Base-by-base conservation (phyloP, 1,140 invertebrate genomes). In the Drosophila melanica region DNA sequence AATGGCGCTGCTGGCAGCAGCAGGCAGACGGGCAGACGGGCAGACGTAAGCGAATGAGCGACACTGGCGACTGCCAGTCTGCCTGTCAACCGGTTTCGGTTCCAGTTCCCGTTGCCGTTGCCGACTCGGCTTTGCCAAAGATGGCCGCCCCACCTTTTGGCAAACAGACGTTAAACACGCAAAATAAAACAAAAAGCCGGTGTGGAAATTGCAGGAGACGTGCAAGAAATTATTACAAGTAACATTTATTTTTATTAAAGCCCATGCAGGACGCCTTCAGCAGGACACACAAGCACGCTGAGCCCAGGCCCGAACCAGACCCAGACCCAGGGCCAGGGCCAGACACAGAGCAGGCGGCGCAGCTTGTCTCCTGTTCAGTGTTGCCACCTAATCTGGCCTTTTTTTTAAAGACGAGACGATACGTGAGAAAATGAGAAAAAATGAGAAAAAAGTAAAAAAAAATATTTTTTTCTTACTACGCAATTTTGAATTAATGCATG, bases 211-310 rank as follows among this genome's bases (percentile, higher is more conserved):
- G 74, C 81, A 20, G 51, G 74, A 75, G 82, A 86, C 82, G 82
- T 86, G 81, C 78, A 75, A 69, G 70, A 86, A 86, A 85, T 85
- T 86, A 85, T 85, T 75, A 86, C 70, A 78, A 81, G 81, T 75
- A 86, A 86, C 82, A 86, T 86, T 87, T 87, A 87, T 86, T 87
- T 87, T 87, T 86, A 86, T 86, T 86, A 86, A 86, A 86, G 82
- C 66, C 44, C 62, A 51, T 50, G 60, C 66, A 59, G 65, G 60
- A 57, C 33, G 59, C 62, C 62, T 33, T 55, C 59, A 51, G 62
- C 64, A 57, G 57, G 57, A 76, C 48, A 67, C 23, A 30, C 33
- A 30, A 4, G 16, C 33, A 42, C 12, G 20, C 8, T n/a, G 37
- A 11, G 59, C n/a, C 54, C 47, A 59, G 37, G 59, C 33, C 2